Percentiles rank a stretch among this genome's conserved stretches.
phyloP scores from a whole-genome alignment of 2,113 vertebrate genomes.

The Paramisgurnus dabryanus region DNA sequence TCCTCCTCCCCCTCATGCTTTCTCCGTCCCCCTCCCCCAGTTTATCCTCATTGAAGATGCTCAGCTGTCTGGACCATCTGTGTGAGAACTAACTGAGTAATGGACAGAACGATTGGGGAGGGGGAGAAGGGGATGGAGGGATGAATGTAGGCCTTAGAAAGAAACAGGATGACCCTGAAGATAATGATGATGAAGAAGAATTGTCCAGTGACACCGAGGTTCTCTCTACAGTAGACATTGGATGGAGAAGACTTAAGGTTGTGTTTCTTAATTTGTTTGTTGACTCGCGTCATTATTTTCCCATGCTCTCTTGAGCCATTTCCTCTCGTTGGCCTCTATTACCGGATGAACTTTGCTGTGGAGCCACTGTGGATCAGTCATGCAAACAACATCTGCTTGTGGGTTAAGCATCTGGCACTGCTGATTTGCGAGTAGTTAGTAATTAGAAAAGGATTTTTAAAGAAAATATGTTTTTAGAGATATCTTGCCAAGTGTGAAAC shows the following conservation, averaged over 20 bases:
- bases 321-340: conserved; percentile 42
- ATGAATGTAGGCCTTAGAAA: conserved; percentile 25
- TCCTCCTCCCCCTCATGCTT: conserved; percentile 14
- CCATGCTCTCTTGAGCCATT: conserved; percentile 34
- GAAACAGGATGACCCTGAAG: conserved; percentile 17
- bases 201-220: conserved; percentile 1
- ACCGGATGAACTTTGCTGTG: conserved; percentile 5
- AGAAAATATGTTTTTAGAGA: neutral
- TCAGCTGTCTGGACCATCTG: conserved; percentile 80
- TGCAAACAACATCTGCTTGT: conserved; percentile 44
- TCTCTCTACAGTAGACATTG: neutral
- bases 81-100: conserved; percentile 68
- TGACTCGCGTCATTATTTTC: conserved; percentile 25
- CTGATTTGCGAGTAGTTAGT: conserved; percentile 4
- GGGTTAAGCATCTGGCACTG: conserved; percentile 35
- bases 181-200: neutral
- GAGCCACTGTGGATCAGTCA: conserved; percentile 9
- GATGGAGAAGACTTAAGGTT: neutral
- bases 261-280: neutral
- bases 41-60: conserved; percentile 64
- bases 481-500: conserved; percentile 10
- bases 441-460: conserved; percentile 17
- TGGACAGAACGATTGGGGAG: conserved; percentile 52
- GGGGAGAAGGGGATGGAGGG: conserved; percentile 37
- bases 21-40: conserved; percentile 21